A percentile compares a stretch with the other conserved stretches of the same genome.
phyloP scores from a whole-genome alignment of 1,140 invertebrate genomes.

The Antheraea pernyi region DNA sequence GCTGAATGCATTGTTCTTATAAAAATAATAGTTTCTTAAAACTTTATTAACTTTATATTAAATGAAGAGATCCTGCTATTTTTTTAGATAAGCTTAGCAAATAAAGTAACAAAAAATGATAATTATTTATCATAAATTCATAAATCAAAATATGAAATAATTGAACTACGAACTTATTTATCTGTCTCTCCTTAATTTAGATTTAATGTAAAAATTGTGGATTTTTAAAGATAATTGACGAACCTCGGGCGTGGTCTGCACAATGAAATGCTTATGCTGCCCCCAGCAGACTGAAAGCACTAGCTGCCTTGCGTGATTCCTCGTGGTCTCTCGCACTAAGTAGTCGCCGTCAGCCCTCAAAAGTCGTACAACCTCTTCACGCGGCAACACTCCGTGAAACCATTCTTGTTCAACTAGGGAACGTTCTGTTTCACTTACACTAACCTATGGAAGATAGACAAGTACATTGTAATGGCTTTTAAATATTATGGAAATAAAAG shows the following conservation, averaged over 20 bases:
- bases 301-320: constrained; percentile 94
- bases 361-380: constrained; percentile 96
- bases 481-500: background rate
- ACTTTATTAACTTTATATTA: too few species aligned
- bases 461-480: background rate
- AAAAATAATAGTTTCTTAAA: too few species aligned
- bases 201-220: too few species aligned
- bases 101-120: too few species aligned
- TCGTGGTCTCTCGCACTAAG: constrained; percentile 95
- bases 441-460: constrained; percentile 44
- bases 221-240: constrained; percentile 5
- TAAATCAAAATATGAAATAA: too few species aligned
- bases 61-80: too few species aligned
- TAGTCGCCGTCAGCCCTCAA: constrained; percentile 95
- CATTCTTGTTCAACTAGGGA: constrained; percentile 94
- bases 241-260: constrained; percentile 95
- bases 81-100: too few species aligned
- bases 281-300: constrained; percentile 98
- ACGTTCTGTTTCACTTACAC: constrained; percentile 69
- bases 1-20: too few species aligned
- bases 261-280: constrained; percentile 97
- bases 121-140: too few species aligned
- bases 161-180: too few species aligned
- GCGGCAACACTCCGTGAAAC: constrained; percentile 97
- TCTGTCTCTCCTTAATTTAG: too few species aligned